These are phyloP conservation scores for Drosophila pectinifera DNA, from an alignment of 1,140 invertebrate genomes.

Conservation along the genomic window DNA sequence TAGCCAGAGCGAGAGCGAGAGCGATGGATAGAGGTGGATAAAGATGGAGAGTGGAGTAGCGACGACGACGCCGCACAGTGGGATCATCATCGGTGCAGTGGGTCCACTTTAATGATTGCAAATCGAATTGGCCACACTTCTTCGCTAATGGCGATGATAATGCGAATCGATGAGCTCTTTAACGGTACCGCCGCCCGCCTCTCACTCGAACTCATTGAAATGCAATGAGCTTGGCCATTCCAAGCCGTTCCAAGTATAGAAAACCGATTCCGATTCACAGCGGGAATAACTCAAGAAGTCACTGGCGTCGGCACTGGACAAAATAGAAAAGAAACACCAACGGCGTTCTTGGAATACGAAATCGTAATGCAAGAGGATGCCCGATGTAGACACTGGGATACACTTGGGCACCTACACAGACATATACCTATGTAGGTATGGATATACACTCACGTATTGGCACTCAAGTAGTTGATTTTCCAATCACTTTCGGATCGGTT, in stretches of 20 bases:
- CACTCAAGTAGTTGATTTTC: constrained; percentile 18
- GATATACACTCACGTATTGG: not conserved
- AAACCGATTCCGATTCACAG: constrained; percentile 46
- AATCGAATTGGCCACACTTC: constrained; percentile 38
- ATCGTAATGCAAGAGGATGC: constrained; percentile 41
- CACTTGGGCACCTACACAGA: not conserved
- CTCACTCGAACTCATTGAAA: constrained; percentile 38
- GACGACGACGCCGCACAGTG: constrained; percentile 48
- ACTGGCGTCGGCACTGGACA: not conserved
- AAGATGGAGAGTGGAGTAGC: constrained; percentile 1
- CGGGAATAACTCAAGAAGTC: constrained; percentile 31
- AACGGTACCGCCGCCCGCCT: constrained; percentile 16
- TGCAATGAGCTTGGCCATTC: constrained; percentile 28
- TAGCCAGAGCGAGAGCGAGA: constrained; percentile 42
- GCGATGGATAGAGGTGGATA: constrained; percentile 13
- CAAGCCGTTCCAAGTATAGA: constrained; percentile 39
- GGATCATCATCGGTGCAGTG: constrained; percentile 3
- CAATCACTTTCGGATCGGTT: constrained; percentile 39
- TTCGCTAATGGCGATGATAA: not conserved
- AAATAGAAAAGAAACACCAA: constrained; percentile 13
- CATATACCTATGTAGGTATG: not conserved
- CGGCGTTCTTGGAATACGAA: constrained; percentile 38
- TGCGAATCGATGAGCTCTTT: constrained; percentile 35
- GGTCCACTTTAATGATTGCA: constrained; percentile 22
- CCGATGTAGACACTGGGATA: not conserved